Evolutionary conservation across 2,888 invertebrate species (phyloP).

Genomic region (Cyrtodaria siliqua): DNA sequence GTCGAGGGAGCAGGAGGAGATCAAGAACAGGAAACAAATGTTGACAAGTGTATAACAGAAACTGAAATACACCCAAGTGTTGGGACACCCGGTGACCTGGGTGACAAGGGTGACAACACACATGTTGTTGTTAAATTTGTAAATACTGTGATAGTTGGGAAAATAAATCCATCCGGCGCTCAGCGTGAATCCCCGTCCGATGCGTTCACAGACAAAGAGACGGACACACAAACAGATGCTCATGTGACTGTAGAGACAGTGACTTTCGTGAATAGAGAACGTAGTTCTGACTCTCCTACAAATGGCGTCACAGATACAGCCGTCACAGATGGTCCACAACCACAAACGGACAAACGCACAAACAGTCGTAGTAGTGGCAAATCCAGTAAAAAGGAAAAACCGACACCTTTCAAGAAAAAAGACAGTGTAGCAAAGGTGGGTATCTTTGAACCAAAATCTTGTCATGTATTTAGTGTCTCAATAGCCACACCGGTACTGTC

Average conservation of each 20-base stretch:
- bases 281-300: conserved; percentile 3
- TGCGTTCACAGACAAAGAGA: neutral
- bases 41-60: neutral
- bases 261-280: conserved; percentile 1
- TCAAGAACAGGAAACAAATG: neutral
- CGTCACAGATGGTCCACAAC: neutral
- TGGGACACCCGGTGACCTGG: neutral
- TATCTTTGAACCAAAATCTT: no score
- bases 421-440: conserved; percentile 55
- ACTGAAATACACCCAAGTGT: neutral
- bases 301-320: neutral
- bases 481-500: no score
- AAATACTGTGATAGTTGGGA: conserved; percentile 14
- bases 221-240: conserved; percentile 4
- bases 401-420: conserved; percentile 57
- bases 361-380: conserved; percentile 36
- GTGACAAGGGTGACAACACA: neutral
- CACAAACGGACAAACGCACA: conserved; percentile 14
- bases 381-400: conserved; percentile 54
- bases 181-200: neutral
- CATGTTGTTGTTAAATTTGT: conserved; percentile 2
- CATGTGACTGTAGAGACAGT: conserved; percentile 18
- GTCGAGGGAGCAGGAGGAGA: conserved; percentile 1
- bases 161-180: neutral
- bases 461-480: no score